Evolutionary conservation across 2,113 vertebrate species (phyloP).

Genomic region (Monopterus albus): DNA sequence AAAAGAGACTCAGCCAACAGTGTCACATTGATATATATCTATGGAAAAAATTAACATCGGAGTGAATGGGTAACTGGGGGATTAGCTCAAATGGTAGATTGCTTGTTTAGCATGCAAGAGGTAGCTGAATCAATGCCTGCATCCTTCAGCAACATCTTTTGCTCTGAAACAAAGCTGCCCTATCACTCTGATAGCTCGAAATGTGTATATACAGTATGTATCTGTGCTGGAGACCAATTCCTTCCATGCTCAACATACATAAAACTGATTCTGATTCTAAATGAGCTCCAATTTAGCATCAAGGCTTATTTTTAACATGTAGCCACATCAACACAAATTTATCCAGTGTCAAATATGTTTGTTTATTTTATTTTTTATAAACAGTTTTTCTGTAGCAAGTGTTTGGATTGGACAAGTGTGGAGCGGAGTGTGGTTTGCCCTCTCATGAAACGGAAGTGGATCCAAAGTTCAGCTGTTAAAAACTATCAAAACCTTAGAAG

Average conservation of each 20-base stretch:
- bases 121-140: no score
- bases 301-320: constrained; percentile 16
- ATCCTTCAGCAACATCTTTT: no score
- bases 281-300: constrained; percentile 10
- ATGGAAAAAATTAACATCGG: neutral
- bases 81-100: no score
- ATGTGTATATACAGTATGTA: no score
- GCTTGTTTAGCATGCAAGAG: no score
- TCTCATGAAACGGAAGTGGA: constrained; percentile 12
- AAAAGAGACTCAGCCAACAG: neutral
- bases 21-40: constrained; percentile 5
- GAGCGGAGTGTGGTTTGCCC: constrained; percentile 47
- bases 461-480: constrained; percentile 42
- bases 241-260: no score
- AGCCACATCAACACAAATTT: constrained; percentile 14
- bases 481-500: constrained; percentile 34
- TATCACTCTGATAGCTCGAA: no score
- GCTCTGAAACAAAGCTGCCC: no score
- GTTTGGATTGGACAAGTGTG: constrained; percentile 50
- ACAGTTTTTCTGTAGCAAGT: constrained; percentile 29
- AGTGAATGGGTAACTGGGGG: neutral
- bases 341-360: constrained; percentile 33
- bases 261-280: no score
- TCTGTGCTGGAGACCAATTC: no score
- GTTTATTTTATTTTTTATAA: constrained; percentile 44